phyloP scores from a whole-genome alignment of 2,113 vertebrate species.

The Nicator chloris region DNA sequence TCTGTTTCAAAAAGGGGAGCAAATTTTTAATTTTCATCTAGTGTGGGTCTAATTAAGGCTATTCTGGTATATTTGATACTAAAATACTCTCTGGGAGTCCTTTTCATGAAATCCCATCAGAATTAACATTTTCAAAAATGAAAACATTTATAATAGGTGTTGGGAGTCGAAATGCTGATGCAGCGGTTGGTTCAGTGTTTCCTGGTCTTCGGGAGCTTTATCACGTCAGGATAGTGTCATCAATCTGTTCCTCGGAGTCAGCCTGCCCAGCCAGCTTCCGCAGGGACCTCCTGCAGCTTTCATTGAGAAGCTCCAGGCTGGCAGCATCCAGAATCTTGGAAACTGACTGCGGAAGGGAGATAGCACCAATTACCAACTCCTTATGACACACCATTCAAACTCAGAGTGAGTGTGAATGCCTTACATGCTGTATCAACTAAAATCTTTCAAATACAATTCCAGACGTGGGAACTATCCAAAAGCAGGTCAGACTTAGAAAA shows the following conservation, averaged over 20 bases:
- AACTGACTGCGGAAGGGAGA: constrained; percentile 71
- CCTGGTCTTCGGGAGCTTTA: not conserved
- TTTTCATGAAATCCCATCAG: constrained; percentile 64
- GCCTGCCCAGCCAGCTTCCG: constrained; percentile 87
- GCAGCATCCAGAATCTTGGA: constrained; percentile 90
- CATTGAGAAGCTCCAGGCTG: constrained; percentile 89
- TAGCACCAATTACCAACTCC: not conserved
- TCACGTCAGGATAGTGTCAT: constrained; percentile 98
- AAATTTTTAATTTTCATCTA: constrained; percentile 63
- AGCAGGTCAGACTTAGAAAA: not conserved
- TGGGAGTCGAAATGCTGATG: constrained; percentile 51
- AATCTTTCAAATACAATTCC: not conserved
- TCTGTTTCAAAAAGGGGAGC: constrained; percentile 53
- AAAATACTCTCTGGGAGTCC: constrained; percentile 77
- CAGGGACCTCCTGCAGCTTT: constrained; percentile 90
- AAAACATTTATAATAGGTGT: constrained; percentile 71
- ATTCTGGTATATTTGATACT: constrained; percentile 72
- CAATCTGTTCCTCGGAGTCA: constrained; percentile 92
- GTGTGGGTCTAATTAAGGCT: constrained; percentile 77
- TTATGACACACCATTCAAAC: not conserved
- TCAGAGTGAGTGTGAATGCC: not conserved
- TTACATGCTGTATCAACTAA: not conserved
- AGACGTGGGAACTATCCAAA: not conserved
- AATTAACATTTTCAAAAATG: constrained; percentile 81
- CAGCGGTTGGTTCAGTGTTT: not conserved